Conservation (phyloP, 2,113 vertebrate species). For the Sinocyclocheilus maitianheensis region DNA sequence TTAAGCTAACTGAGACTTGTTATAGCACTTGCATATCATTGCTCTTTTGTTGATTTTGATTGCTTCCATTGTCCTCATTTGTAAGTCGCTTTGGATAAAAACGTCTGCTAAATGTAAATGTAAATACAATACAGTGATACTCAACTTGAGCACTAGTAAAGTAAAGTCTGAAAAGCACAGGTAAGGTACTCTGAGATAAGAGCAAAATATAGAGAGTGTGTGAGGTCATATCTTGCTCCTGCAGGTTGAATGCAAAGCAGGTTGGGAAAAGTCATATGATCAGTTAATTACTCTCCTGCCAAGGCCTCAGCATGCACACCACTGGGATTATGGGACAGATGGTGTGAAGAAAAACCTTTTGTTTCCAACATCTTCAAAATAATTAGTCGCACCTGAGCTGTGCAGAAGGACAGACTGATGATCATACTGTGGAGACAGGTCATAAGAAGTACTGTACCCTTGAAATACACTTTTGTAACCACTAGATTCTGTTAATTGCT, state of each 20-base stretch:
- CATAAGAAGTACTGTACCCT: not conserved
- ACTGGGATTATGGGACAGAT: constrained; percentile 32
- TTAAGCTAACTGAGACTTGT: too few relatives aligned
- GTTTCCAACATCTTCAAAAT: constrained; percentile 9
- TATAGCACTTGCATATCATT: too few relatives aligned
- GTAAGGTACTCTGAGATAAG: not conserved
- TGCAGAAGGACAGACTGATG: not conserved
- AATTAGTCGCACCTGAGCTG: constrained; percentile 2
- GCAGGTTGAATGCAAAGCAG: not conserved
- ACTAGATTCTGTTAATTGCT: not conserved
- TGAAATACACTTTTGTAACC: not conserved
- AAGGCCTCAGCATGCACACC: constrained; percentile 26
- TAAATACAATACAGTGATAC: not conserved
- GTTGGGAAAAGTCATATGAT: constrained; percentile 14
- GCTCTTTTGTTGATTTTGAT: too few relatives aligned
- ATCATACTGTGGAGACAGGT: too few relatives aligned
- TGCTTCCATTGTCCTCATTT: too few relatives aligned
- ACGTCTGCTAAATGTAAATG: too few relatives aligned
- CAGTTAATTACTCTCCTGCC: constrained; percentile 53
- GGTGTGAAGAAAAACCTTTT: constrained; percentile 30
- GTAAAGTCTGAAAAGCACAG: not conserved
- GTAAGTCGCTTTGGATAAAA: too few relatives aligned
- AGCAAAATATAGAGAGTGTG: not conserved
- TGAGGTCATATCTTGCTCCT: not conserved
- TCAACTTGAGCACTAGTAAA: not conserved